Evolutionary conservation across 1,140 invertebrate genomes (phyloP).

Genomic region (Drosophila novamexicana): DNA sequence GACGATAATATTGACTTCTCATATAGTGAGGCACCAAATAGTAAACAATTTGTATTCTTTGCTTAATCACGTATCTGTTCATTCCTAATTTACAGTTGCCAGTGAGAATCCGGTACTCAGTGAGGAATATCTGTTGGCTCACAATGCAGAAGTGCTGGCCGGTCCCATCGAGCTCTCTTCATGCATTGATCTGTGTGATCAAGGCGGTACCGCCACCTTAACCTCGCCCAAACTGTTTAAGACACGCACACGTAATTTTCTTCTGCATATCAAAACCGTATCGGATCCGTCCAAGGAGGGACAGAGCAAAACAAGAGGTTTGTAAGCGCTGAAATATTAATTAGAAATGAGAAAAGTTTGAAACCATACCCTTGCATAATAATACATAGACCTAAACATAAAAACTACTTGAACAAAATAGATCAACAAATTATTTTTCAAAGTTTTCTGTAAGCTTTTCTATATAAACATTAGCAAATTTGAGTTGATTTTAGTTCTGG

Average conservation of each 20-base stretch:
- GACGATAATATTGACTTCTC: conserved; percentile 88
- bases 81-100: conserved; percentile 58
- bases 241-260: conserved; percentile 90
- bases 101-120: conserved; percentile 91
- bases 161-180: conserved; percentile 93
- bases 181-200: conserved; percentile 93
- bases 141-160: conserved; percentile 95
- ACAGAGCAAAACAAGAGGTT: conserved; percentile 85
- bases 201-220: conserved; percentile 92
- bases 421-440: not conserved
- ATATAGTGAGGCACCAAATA: conserved; percentile 51
- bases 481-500: no score
- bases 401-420: not conserved
- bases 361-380: not conserved
- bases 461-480: no score
- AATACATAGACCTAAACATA: no score
- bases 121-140: conserved; percentile 92
- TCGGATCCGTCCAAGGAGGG: conserved; percentile 88
- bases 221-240: conserved; percentile 94
- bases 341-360: not conserved
- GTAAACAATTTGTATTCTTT: not conserved
- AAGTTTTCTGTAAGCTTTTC: not conserved
- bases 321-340: conserved; percentile 37
- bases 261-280: conserved; percentile 94
- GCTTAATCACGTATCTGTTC: not conserved